Conservation (phyloP, 2,888 invertebrate genomes). For the Nemotelus pantherinus region DNA sequence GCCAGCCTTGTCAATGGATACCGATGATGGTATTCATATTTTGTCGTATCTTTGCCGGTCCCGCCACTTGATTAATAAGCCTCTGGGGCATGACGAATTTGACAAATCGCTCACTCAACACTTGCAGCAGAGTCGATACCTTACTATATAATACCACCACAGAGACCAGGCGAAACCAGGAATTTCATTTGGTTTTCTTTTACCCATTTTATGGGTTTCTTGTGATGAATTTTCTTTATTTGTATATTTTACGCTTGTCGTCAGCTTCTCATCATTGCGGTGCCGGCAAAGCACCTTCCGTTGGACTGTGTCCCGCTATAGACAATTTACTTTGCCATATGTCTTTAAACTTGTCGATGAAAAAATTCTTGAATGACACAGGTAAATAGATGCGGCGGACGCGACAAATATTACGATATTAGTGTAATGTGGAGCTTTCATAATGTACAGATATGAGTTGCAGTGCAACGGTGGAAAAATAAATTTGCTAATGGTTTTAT, state of each 20-base stretch:
- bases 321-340: slow-evolving; percentile 47
- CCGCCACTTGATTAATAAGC: slow-evolving; percentile 48
- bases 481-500: slow-evolving; percentile 48
- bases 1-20: slow-evolving; percentile 13
- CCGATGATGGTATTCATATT: not conserved
- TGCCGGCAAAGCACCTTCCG: slow-evolving; percentile 4
- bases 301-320: slow-evolving; percentile 20
- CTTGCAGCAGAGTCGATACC: slow-evolving; percentile 9
- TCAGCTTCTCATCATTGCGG: slow-evolving; percentile 9
- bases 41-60: not conserved
- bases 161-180: not conserved
- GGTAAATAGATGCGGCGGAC: not conserved
- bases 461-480: not conserved
- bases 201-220: slow-evolving; percentile 7
- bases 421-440: slow-evolving; percentile 3
- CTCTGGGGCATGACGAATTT: slow-evolving; percentile 49
- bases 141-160: not conserved
- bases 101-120: slow-evolving; percentile 47
- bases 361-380: not conserved
- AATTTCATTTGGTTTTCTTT: not conserved
- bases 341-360: not conserved
- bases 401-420: not conserved
- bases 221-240: slow-evolving; percentile 8
- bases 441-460: not conserved
- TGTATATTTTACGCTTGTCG: slow-evolving; percentile 42